A percentile compares a stretch with the other conserved stretches of the same genome.
These are phyloP conservation scores for Phyllopteryx taeniolatus DNA, from an alignment of 2,113 vertebrate species.

Conservation along the genomic window DNA sequence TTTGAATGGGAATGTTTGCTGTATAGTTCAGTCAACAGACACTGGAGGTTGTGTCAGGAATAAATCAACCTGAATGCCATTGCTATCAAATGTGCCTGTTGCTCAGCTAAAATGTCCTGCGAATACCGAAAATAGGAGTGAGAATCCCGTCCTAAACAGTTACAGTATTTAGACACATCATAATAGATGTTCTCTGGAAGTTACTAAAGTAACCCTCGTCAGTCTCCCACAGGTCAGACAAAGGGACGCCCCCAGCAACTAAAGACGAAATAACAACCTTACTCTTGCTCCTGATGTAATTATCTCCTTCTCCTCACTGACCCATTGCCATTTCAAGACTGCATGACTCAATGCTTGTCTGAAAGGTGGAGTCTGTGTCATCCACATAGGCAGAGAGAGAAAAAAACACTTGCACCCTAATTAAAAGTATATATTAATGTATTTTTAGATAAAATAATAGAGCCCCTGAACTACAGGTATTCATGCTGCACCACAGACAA, in stretches of 20 bases:
- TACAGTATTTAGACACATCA: neutral
- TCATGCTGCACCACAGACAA: neutral
- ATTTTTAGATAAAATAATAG: no score
- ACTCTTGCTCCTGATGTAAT: conserved; percentile 4
- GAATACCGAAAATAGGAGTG: neutral
- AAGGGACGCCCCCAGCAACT: conserved; percentile 1
- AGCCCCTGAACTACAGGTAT: neutral
- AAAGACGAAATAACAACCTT: conserved; percentile 8
- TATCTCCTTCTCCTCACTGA: neutral
- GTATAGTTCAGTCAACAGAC: conserved; percentile 42
- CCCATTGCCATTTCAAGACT: conserved; percentile 3
- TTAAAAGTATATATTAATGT: neutral
- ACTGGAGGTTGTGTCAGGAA: conserved; percentile 22
- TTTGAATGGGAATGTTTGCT: conserved; percentile 50
- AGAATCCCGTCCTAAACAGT: neutral
- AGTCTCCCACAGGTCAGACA: neutral
- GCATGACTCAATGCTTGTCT: neutral
- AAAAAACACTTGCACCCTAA: neutral
- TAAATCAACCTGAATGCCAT: conserved; percentile 33
- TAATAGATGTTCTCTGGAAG: neutral
- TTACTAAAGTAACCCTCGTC: neutral
- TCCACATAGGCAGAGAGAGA: neutral
- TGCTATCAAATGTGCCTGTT: conserved; percentile 10
- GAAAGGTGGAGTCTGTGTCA: neutral
- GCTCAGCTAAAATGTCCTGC: conserved; percentile 19